Evolutionary conservation across 2,888 invertebrate species (phyloP).

Genomic region (Scaptomyza tumidula): DNA sequence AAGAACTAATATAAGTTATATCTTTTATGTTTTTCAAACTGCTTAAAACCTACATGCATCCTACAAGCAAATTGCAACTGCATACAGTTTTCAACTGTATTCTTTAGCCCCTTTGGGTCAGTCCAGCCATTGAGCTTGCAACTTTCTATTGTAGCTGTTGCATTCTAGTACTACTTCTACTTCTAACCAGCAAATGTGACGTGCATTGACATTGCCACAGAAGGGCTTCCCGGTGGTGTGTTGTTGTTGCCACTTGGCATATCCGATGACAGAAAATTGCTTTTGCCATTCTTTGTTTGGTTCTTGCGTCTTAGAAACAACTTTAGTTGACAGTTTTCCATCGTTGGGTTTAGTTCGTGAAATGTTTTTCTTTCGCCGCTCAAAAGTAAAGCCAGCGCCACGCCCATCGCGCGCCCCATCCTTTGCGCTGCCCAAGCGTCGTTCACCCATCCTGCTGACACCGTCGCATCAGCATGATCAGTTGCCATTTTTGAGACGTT

Average conservation of each 20-base stretch:
- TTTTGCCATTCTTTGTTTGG: slow-evolving; percentile 26
- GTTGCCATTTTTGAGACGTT: slow-evolving; percentile 80
- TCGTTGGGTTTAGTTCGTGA: slow-evolving; percentile 49
- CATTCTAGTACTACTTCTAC: neutral
- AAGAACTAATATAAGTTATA: too few relatives aligned
- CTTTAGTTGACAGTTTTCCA: slow-evolving; percentile 47
- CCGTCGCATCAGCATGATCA: slow-evolving; percentile 80
- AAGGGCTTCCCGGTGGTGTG: slow-evolving; percentile 53
- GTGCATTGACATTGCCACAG: slow-evolving; percentile 71
- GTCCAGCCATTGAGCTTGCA: slow-evolving; percentile 65
- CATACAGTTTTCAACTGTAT: slow-evolving; percentile 7
- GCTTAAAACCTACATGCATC: neutral
- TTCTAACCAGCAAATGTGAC: slow-evolving; percentile 8
- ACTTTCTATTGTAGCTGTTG: slow-evolving; percentile 27
- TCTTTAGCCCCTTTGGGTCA: slow-evolving; percentile 48
- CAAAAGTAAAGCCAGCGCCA: slow-evolving; percentile 57
- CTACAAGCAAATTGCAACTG: neutral
- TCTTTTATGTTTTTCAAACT: neutral
- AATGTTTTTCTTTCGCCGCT: slow-evolving; percentile 72
- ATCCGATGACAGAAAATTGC: slow-evolving; percentile 60
- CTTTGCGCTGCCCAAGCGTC: slow-evolving; percentile 67
- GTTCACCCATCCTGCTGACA: slow-evolving; percentile 57
- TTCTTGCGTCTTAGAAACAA: slow-evolving; percentile 25
- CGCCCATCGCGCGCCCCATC: slow-evolving; percentile 69
- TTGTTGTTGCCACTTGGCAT: slow-evolving; percentile 22